Conservation (phyloP, 37 sponge, comb jelly and placozoan species). For the Chondrosia reniformis region DNA sequence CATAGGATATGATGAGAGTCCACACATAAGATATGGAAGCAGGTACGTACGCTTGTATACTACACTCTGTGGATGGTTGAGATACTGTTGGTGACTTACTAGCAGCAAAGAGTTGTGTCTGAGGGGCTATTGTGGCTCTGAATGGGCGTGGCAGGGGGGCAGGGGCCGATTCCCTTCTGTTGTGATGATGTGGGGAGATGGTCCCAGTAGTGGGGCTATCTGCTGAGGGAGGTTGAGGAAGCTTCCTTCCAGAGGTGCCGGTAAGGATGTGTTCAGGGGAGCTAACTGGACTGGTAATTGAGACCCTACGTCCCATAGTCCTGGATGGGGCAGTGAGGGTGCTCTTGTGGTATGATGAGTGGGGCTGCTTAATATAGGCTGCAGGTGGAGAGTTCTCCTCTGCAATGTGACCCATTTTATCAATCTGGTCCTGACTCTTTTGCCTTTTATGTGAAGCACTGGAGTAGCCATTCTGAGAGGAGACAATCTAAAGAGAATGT, state of each 20-base stretch:
- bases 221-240: constrained; percentile 4
- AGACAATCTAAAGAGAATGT: no score
- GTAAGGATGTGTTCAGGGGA: background rate
- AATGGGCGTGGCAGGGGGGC: constrained; percentile 69
- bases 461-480: no score
- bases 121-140: constrained; percentile 16
- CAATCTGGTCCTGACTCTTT: no score
- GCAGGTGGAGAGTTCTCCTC: background rate
- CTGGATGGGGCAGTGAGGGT: constrained; percentile 19
- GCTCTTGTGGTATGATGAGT: background rate
- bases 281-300: constrained; percentile 20
- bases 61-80: no score
- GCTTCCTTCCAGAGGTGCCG: background rate
- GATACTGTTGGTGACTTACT: no score
- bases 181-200: background rate
- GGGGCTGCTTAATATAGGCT: background rate
- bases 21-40: no score
- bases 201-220: background rate
- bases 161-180: constrained; percentile 58
- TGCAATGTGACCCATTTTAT: background rate
- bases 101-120: background rate
- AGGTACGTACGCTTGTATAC: no score
- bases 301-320: constrained; percentile 19
- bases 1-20: no score
- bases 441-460: no score